Evolutionary conservation across 2,888 invertebrate species (phyloP).

Genomic region (Orthosia gothica): DNA sequence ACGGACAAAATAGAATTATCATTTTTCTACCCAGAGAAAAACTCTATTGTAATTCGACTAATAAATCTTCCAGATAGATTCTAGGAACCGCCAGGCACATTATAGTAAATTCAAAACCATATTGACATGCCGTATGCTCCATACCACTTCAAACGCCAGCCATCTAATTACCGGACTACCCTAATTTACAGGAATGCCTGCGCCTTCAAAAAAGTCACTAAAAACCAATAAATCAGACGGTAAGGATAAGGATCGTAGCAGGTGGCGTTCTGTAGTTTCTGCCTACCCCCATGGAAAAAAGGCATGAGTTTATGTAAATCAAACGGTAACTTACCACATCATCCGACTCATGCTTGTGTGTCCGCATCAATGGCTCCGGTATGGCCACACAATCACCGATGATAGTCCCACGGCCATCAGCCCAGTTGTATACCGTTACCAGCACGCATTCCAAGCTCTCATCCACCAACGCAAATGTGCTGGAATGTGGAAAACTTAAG

Average conservation of each 20-base stretch:
- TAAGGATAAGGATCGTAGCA: too few relatives aligned
- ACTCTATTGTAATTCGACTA: neutral
- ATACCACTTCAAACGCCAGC: neutral
- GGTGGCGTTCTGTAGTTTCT: too few relatives aligned
- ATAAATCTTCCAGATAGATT: neutral
- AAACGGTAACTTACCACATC: constrained; percentile 70
- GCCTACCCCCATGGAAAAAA: too few relatives aligned
- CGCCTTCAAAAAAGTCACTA: too few relatives aligned
- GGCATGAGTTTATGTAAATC: too few relatives aligned
- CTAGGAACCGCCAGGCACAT: too few relatives aligned
- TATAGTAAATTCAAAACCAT: neutral
- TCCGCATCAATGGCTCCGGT: constrained; percentile 94
- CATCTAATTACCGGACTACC: too few relatives aligned
- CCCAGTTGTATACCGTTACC: constrained; percentile 96
- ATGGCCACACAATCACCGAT: constrained; percentile 96
- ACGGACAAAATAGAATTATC: too few relatives aligned
- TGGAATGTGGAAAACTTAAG: constrained; percentile 78
- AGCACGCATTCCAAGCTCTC: constrained; percentile 93
- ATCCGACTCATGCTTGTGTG: constrained; percentile 87
- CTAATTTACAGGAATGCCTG: too few relatives aligned
- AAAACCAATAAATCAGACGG: constrained; percentile 2
- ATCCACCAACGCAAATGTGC: constrained; percentile 96
- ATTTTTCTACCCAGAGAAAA: too few relatives aligned
- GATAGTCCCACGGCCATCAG: constrained; percentile 95
- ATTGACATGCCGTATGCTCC: too few relatives aligned